Evolutionary conservation across 2,888 invertebrate species (phyloP), one percentile per base, ranked within the genome.

Genomic region (Zaprionus lineosus): DNA sequence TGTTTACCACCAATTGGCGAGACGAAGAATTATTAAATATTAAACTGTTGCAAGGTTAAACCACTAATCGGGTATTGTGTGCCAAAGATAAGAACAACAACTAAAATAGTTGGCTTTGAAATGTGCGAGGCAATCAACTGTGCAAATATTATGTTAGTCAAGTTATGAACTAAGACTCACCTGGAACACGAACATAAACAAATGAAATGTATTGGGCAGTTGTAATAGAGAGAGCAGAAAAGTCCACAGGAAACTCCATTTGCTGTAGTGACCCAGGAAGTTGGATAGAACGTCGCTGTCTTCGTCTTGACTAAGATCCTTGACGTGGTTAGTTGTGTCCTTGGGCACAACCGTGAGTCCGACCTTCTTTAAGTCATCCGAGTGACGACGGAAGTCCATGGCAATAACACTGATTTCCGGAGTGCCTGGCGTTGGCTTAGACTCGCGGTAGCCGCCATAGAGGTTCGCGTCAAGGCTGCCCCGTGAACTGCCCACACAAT

Each of bases 121-220:
- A 40, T n/a, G 43, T 41, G 40, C 52, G 33, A 56, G 29, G 65
- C 84, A 83, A 83, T 84, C 77, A 81, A 52, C 58, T 73, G 55
- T 53, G 41, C 55, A 69, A 84, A 84, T 78, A 81, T 78, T n/a
- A n/a, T n/a, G n/a, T n/a, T 78, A 69, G 44, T 28, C 37, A 53
- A 44, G 67, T 55, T 37, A 61, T 66, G 63, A 50, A 51, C 33
- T 29, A 28, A 58, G 67, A 79, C 87, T 88, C 64, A 90, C 90
- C 87, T 90, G 90, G 82, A 93, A 93, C 2, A 92, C 92, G 52
- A 92, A 91, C 16, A 91, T 91, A 86, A 93, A 92, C 71, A 93
- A 92, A 87, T 93, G 93, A 90, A 92, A 93, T 28, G 93, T 93
- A 67, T 92, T 92, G 3, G 92, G 92, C 52, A 93, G 88, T 87